Evolutionary conservation across 1,140 invertebrate species (phyloP), one percentile per base, ranked within the genome.

Genomic region (Tribolium madens): DNA sequence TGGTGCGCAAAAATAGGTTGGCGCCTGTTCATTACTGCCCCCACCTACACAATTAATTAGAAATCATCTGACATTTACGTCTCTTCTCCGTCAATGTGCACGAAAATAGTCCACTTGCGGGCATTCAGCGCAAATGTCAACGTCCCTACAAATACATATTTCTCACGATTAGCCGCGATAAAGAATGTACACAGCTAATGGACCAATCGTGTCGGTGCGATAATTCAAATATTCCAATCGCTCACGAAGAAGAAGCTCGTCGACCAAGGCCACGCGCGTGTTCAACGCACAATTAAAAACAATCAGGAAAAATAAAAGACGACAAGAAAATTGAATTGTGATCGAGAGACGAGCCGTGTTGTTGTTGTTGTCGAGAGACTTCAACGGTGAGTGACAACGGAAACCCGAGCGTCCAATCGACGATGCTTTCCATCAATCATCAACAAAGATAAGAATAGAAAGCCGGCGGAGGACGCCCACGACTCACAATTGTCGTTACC

Each of bases 201-300:
- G 68, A 71, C 68, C 68, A 47, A 71, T 71, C 68, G 68, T 71
- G 68, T 71, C 18, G n/a, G 68, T 47, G 47, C 68, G 68, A 71
- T 71, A 71, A 71, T 71, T 71, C 68, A 71, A 71, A 71, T 71
- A 71, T 71, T 71, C 68, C 47, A 26, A 71, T 71, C 68, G 47
- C 68, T 71, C 68, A 71, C 68, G 68, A 71, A 10, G 26, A 10
- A 2, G n/a, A n/a, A n/a, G n/a, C n/a, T n/a, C n/a, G n/a, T n/a
- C 4, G 6, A 3, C 52, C 57, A 64, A 64, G 57, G 57, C 26
- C 53, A 15, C 53, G 18, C 15, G 53, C 53, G 2, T 26, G n/a
- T n/a, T 31, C 26, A 31, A 31, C 6, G 6, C 6, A 7, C 21
- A 50, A 50, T 50, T 50, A 50, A 50, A 50, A 14, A 47, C 46